Conservation (phyloP, 1,140 invertebrate species). For the Drosophila rhopaloa region DNA sequence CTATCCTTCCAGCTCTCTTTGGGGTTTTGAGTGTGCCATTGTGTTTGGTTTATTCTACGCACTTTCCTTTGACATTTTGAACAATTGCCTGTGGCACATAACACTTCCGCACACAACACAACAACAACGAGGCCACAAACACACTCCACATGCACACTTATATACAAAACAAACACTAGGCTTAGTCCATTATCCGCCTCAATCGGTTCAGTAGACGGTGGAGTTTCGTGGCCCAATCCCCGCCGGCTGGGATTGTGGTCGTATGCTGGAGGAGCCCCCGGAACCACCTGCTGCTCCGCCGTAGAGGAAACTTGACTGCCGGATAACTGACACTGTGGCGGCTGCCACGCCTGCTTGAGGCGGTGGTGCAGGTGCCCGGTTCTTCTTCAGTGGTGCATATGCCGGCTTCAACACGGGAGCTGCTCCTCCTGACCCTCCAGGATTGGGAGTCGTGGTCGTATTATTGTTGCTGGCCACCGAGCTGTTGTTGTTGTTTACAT, state of each 20-base stretch:
- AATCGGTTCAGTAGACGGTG: constrained; percentile 55
- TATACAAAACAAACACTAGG: constrained; percentile 46
- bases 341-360: constrained; percentile 80
- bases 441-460: constrained; percentile 25
- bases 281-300: constrained; percentile 55
- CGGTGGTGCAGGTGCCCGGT: constrained; percentile 75
- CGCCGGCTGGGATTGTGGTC: constrained; percentile 63
- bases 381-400: constrained; percentile 73
- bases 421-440: neutral
- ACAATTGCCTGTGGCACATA: constrained; percentile 15
- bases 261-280: constrained; percentile 22
- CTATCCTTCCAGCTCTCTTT: constrained; percentile 3
- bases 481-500: constrained; percentile 59
- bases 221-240: constrained; percentile 57
- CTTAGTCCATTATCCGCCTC: neutral
- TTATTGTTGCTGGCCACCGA: constrained; percentile 57
- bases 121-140: constrained; percentile 19
- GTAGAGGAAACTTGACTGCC: constrained; percentile 80
- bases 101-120: constrained; percentile 19
- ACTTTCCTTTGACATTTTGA: constrained; percentile 33
- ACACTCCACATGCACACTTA: constrained; percentile 21
- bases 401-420: constrained; percentile 57
- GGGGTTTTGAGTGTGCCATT: constrained; percentile 23
- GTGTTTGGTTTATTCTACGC: constrained; percentile 35
- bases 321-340: constrained; percentile 79